Conservation (phyloP, 2,113 vertebrate species). For the Percina caprodes region DNA sequence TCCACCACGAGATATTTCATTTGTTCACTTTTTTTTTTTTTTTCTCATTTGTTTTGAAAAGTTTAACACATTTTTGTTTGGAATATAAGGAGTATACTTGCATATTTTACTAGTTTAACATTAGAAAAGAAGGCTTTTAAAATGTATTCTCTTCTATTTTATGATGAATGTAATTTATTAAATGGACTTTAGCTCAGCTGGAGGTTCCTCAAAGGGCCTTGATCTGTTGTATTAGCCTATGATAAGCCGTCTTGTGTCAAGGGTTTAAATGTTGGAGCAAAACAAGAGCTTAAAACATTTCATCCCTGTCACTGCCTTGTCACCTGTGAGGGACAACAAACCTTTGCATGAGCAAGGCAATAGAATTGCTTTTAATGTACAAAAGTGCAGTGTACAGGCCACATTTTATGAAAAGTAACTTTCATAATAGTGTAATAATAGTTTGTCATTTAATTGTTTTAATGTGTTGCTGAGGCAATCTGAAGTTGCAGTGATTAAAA, state of each 20-base stretch:
- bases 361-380: conserved; percentile 61
- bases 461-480: conserved; percentile 71
- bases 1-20: conserved; percentile 60
- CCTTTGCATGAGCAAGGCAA: conserved; percentile 60
- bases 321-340: conserved; percentile 62
- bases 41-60: conserved; percentile 52
- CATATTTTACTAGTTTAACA: conserved; percentile 71
- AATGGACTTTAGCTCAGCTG: conserved; percentile 71
- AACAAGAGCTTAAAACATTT: conserved; percentile 37
- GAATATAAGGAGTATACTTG: conserved; percentile 65
- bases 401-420: conserved; percentile 52
- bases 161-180: conserved; percentile 84
- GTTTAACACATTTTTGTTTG: conserved; percentile 61
- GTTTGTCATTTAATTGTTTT: conserved; percentile 69
- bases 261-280: conserved; percentile 56
- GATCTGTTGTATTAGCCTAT: conserved; percentile 58
- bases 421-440: conserved; percentile 60
- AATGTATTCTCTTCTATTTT: conserved; percentile 74
- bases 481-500: conserved; percentile 71
- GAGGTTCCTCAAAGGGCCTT: conserved; percentile 60
- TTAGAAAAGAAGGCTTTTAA: conserved; percentile 67
- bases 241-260: conserved; percentile 66
- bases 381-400: conserved; percentile 69
- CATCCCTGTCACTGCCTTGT: conserved; percentile 71
- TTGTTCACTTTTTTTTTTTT: conserved; percentile 52